Conservation (phyloP, 2,888 invertebrate genomes). For the Diaprepes abbreviatus region DNA sequence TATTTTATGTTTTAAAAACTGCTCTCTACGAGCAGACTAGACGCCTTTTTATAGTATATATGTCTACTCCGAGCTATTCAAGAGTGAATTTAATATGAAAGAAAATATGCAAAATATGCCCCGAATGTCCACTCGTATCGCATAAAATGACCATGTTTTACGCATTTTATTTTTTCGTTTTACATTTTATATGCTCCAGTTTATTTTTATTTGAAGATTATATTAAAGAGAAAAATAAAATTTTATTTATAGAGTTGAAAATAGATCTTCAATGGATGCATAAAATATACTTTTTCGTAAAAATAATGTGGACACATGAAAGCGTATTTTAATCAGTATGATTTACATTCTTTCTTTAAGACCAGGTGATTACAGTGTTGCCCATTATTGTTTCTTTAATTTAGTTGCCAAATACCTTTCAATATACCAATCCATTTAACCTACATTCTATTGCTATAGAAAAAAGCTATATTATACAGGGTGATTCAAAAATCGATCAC, state of each 20-base stretch:
- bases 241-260: slow-evolving; percentile 2
- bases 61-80: slow-evolving; percentile 32
- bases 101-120: slow-evolving; percentile 48
- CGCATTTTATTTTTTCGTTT: slow-evolving; percentile 39
- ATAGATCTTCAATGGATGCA: too few relatives aligned
- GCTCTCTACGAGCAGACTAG: slow-evolving; percentile 12
- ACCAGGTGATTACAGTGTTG: too few relatives aligned
- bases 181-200: slow-evolving; percentile 33
- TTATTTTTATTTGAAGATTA: slow-evolving; percentile 28
- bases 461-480: too few relatives aligned
- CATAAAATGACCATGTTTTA: slow-evolving; percentile 46
- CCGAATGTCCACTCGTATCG: slow-evolving; percentile 37
- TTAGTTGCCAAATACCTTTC: too few relatives aligned
- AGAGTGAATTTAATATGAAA: slow-evolving; percentile 48
- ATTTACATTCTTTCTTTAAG: too few relatives aligned
- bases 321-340: too few relatives aligned
- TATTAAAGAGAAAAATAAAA: slow-evolving; percentile 29
- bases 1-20: slow-evolving; percentile 52
- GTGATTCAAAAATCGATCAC: too few relatives aligned
- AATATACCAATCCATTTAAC: too few relatives aligned
- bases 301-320: too few relatives aligned
- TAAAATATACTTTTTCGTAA: too few relatives aligned
- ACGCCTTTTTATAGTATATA: slow-evolving; percentile 37
- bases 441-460: too few relatives aligned
- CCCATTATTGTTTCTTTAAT: too few relatives aligned